Conservation (phyloP, 2,888 invertebrate species). For the Catocala sponsa region DNA sequence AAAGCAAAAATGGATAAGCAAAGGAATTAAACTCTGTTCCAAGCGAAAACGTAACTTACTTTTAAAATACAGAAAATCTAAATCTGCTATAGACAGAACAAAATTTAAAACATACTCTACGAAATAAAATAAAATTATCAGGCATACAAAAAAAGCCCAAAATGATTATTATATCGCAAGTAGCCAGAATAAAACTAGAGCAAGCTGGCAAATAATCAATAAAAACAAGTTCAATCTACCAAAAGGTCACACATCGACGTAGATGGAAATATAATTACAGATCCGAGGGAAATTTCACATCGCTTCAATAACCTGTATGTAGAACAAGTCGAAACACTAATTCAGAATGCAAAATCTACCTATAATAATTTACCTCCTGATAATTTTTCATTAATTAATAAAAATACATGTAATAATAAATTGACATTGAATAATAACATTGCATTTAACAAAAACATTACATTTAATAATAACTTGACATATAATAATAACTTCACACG, state of each 20-base stretch:
- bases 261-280: background rate
- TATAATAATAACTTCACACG: no score
- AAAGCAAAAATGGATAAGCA: background rate
- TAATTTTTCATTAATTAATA: no score
- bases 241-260: background rate
- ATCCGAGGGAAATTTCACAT: constrained; percentile 13
- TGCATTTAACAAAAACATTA: no score
- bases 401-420: no score
- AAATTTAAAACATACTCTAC: no score
- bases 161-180: background rate
- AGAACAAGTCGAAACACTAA: no score
- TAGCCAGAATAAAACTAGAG: background rate
- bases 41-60: background rate
- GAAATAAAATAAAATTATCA: constrained; percentile 1
- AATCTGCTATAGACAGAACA: background rate
- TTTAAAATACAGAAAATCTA: background rate
- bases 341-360: no score
- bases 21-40: background rate
- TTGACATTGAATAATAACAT: no score
- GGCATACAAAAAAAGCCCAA: background rate
- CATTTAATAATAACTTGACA: no score
- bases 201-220: background rate
- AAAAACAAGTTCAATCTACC: background rate
- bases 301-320: no score
- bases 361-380: no score